Percentiles rank a stretch among this genome's conserved stretches.
These are phyloP conservation scores for Falco rusticolus DNA, from an alignment of 2,797 vertebrate genomes.

Conservation along the genomic window DNA sequence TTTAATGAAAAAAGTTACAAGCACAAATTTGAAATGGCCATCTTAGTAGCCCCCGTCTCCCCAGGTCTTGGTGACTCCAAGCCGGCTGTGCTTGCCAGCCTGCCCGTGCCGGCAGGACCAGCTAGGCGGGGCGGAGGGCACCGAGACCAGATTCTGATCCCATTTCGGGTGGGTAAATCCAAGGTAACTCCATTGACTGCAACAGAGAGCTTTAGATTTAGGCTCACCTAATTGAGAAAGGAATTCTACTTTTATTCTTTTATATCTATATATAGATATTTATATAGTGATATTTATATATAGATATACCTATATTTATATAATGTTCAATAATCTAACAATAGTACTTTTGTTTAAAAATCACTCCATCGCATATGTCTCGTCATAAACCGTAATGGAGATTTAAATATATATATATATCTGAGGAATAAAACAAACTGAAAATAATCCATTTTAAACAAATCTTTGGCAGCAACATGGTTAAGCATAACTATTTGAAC, in stretches of 20 bases:
- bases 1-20: conserved; percentile 83
- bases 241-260: conserved; percentile 17
- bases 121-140: not conserved
- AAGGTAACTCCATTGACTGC: not conserved
- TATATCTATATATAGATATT: conserved; percentile 72
- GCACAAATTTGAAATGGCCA: conserved; percentile 70
- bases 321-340: conserved; percentile 61
- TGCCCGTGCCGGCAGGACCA: not conserved
- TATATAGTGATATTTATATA: conserved; percentile 70
- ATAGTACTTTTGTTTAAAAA: conserved; percentile 57
- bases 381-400: conserved; percentile 40
- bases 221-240: conserved; percentile 9
- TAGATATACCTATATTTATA: conserved; percentile 69
- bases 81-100: not conserved
- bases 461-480: conserved; percentile 81
- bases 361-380: conserved; percentile 52
- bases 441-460: conserved; percentile 76
- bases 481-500: conserved; percentile 78
- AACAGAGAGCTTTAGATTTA: not conserved
- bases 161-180: not conserved
- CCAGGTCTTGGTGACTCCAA: conserved; percentile 14
- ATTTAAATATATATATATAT: conserved; percentile 55
- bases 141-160: not conserved
- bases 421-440: conserved; percentile 56
- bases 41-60: conserved; percentile 32